Base-by-base conservation (phyloP, 2,113 vertebrate species). In the Dunckerocampus dactyliophorus region DNA sequence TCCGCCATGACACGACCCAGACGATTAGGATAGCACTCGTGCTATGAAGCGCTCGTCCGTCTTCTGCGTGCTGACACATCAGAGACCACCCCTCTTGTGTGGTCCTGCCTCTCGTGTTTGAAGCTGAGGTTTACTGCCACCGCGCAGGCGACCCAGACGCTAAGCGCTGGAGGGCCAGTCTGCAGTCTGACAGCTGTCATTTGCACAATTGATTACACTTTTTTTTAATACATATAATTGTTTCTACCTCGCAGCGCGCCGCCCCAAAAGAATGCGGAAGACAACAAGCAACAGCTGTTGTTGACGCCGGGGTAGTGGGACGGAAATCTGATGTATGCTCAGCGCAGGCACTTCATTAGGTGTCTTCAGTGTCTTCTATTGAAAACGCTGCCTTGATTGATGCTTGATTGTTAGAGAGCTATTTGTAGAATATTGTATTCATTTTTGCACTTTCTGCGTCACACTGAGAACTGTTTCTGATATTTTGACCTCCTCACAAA, bases 31-130 rank as follows among this genome's bases (percentile, higher is more conserved):
- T 6, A 47, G 62, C 20, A 50, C 61, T 67, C 8, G 46, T 71
- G 59, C 59, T 75, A 71, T 47, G 58, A 71, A 73, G 65, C 50
- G 69, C 72, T 57, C 59, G 49, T 67, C 71, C 74, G 59, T 71
- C 66, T 65, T 65, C 46, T 46, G 51, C 31, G 28, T 50, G 67
- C 54, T 6, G 34, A 67, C 62, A 68, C 62, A 79, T 71, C 67
- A 70, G 48, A 64, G 63, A 65, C 64, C 48, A 20, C 65, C 73
- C 28, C 28, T 63, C 37, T 46, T 46, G 74, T 72, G 74, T 74
- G 73, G 71, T 77, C 74, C 24, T 20, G 42, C 54, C 62, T 55
- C 55, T 19, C 47, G 24, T 43, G 13, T 76, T 69, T 69, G 49
- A 68, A 63, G 67, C 56, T 4, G 3, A 14, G 13, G 39, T 43